Evolutionary conservation across 2,113 vertebrate genomes (phyloP), one percentile per base, ranked within the genome.

Genomic region (Phalacrocorax pelagicus): DNA sequence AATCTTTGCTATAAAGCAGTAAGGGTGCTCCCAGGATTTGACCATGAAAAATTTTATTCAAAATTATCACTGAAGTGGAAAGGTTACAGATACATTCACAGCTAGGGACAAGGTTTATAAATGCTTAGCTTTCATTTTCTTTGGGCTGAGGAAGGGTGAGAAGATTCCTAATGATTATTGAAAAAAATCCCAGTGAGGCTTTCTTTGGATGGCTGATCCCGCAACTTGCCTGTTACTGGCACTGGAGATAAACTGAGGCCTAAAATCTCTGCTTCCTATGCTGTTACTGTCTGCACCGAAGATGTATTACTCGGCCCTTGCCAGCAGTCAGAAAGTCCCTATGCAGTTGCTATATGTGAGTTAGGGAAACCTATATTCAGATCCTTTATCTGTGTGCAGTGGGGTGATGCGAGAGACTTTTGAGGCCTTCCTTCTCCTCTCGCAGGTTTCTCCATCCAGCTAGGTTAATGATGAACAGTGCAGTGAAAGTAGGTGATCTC

Each of bases 381-480:
- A 29, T 62, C 30, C 54, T 51, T 2, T 59, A 1, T 71, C 61
- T 0, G 0, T n/a, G 16, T 36, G 11, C 47, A 54, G 0, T 9
- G n/a, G 19, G 30, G 9, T 65, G 9, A 46, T 69, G 24, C 0
- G 6, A n/a, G 62, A 59, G 40, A 13, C 46, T 49, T 87, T 30
- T 79, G 36, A 93, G 62, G 72, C 58, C 36, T 62, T 89, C 46
- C 44, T 72, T 42, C 88, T 51, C 63, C 17, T 82, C 75, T 92
- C 27, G 10, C 18, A 47, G 27, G 7, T 51, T 67, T 92, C 51
- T 90, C 38, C 51, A 46, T 74, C 30, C 49, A 86, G 22, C 12
- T 79, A 34, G 67, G 61, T 61, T 94, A 75, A 87, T 55, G 88
- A 89, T 80, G 46, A 57, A 27, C 40, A 75, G 34, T 47, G 18